Conservation (phyloP, 2,797 vertebrate species). For the Xenops minutus region DNA sequence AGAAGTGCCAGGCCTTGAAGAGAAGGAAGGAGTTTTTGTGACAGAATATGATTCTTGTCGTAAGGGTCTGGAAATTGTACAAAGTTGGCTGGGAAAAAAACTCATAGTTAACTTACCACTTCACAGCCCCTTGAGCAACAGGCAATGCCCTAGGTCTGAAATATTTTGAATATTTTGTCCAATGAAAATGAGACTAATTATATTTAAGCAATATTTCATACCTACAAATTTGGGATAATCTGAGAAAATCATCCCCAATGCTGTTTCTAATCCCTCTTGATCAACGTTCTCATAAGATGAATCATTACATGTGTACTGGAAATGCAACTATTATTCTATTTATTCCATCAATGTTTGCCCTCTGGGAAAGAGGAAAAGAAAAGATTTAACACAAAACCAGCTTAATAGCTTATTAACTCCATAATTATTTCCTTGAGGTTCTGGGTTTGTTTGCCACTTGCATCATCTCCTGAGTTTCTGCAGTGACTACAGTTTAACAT, state of each 20-base stretch:
- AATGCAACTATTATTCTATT: neutral
- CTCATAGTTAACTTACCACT: constrained; percentile 73
- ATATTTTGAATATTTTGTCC: constrained; percentile 80
- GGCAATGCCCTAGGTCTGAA: constrained; percentile 78
- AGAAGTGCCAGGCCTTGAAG: neutral
- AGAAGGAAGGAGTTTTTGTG: neutral
- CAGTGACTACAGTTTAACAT: neutral
- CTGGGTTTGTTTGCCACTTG: constrained; percentile 68
- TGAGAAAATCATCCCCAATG: constrained; percentile 86
- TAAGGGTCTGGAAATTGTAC: neutral
- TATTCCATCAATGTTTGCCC: neutral
- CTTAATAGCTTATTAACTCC: constrained; percentile 79
- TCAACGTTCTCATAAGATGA: constrained; percentile 77
- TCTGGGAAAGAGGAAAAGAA: neutral
- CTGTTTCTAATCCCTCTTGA: constrained; percentile 71
- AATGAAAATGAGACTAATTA: constrained; percentile 80
- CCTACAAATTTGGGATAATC: constrained; percentile 82
- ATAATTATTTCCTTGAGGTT: constrained; percentile 79
- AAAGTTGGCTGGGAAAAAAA: neutral
- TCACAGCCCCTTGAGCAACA: constrained; percentile 84
- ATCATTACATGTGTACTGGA: constrained; percentile 84
- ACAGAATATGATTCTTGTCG: neutral
- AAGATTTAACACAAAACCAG: neutral
- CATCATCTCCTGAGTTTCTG: constrained; percentile 68
- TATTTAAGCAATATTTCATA: constrained; percentile 80